phyloP scores from a whole-genome alignment of 2,888 invertebrate genomes.

The Dermolepida albohirtum region DNA sequence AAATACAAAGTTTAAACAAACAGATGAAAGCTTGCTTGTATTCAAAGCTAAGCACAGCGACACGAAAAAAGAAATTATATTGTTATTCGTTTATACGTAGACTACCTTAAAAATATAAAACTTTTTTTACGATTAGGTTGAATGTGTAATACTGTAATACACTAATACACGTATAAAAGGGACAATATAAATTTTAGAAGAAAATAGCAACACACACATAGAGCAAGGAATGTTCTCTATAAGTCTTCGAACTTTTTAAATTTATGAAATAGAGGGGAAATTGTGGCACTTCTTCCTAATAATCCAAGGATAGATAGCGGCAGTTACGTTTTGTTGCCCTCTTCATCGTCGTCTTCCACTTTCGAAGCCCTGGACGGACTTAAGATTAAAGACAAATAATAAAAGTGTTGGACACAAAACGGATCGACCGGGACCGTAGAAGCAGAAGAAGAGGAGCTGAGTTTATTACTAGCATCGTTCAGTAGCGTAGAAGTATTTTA shows the following conservation, averaged over 20 bases:
- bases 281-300: conserved; percentile 20
- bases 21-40: too few relatives aligned
- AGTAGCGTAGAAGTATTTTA: conserved; percentile 38
- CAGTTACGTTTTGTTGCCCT: conserved; percentile 10
- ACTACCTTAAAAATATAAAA: too few relatives aligned
- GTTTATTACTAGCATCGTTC: conserved; percentile 37
- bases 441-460: conserved; percentile 26
- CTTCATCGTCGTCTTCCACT: conserved; percentile 8
- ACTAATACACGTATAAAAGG: neutral
- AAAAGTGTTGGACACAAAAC: conserved; percentile 35
- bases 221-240: too few relatives aligned
- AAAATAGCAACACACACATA: too few relatives aligned
- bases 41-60: too few relatives aligned
- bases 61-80: too few relatives aligned
- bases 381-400: conserved; percentile 29
- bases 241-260: too few relatives aligned
- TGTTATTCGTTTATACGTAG: too few relatives aligned
- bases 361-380: conserved; percentile 12
- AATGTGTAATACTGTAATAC: neutral
- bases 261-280: too few relatives aligned
- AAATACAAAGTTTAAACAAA: too few relatives aligned
- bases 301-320: conserved; percentile 12
- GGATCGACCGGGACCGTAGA: neutral
- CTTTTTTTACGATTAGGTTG: too few relatives aligned
- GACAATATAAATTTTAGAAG: too few relatives aligned